These are phyloP conservation scores for Apocheima hispidaria DNA, from an alignment of 2,888 invertebrate genomes.

Conservation along the genomic window DNA sequence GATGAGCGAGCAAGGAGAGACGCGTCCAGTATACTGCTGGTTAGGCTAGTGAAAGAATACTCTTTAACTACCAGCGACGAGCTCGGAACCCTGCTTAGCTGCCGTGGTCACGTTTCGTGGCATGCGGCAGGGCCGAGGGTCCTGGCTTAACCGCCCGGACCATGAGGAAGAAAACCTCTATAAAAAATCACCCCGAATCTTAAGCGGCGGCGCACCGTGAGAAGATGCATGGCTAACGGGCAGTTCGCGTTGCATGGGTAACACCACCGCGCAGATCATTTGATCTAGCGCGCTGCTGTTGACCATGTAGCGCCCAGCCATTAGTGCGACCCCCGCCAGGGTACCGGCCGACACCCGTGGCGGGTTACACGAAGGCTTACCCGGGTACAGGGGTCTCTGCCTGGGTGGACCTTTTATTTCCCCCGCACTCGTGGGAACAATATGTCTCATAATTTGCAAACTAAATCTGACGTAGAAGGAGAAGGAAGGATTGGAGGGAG, in stretches of 20 bases:
- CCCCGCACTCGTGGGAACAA: slow-evolving; percentile 19
- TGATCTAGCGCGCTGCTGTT: background rate
- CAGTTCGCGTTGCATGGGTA: background rate
- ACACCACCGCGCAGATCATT: background rate
- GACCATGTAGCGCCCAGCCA: background rate
- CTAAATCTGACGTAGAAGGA: background rate
- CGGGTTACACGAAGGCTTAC: slow-evolving; percentile 20
- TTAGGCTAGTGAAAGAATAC: background rate
- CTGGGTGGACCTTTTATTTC: slow-evolving; percentile 11
- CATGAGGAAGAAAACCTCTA: slow-evolving; percentile 14
- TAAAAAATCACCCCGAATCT: slow-evolving; percentile 19
- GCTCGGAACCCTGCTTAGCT: background rate
- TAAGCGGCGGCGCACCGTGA: slow-evolving; percentile 21
- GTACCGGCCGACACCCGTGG: slow-evolving; percentile 19
- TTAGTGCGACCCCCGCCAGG: slow-evolving; percentile 21
- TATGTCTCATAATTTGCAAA: background rate
- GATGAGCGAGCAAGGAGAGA: background rate
- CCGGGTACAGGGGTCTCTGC: slow-evolving; percentile 22
- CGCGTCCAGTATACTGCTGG: background rate
- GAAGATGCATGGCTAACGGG: slow-evolving; percentile 20
- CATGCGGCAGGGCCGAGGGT: slow-evolving; percentile 2
- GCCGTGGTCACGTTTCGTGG: slow-evolving; percentile 9
- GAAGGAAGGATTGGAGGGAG: background rate
- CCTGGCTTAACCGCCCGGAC: slow-evolving; percentile 20
- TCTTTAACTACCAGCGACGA: background rate